Conservation (phyloP, 2,797 vertebrate species). For the Telmatherina bonti region DNA sequence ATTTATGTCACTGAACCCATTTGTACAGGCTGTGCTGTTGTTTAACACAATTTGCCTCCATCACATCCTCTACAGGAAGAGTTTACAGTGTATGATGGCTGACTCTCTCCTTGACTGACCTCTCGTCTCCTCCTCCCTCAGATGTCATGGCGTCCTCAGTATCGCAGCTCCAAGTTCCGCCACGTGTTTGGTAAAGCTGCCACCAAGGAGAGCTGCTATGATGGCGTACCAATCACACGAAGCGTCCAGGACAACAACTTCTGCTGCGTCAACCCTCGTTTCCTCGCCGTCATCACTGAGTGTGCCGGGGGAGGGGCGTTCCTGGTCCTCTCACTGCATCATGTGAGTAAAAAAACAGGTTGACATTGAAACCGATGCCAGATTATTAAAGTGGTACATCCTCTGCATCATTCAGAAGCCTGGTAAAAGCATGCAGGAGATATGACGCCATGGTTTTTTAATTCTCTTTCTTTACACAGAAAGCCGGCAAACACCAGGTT, state of each 20-base stretch:
- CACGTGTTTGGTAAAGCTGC: conserved; percentile 92
- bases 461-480: too few relatives aligned
- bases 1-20: too few relatives aligned
- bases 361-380: conserved; percentile 5
- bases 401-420: background rate
- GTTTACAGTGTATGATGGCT: conserved; percentile 28
- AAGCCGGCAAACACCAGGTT: background rate
- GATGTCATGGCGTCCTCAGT: conserved; percentile 96
- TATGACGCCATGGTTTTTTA: too few relatives aligned
- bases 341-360: conserved; percentile 81
- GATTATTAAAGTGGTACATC: background rate
- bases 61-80: too few relatives aligned
- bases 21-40: too few relatives aligned
- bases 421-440: too few relatives aligned
- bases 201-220: conserved; percentile 92
- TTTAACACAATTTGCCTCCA: background rate
- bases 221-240: conserved; percentile 91
- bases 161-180: conserved; percentile 95
- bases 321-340: conserved; percentile 89
- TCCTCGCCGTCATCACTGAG: conserved; percentile 93
- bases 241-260: conserved; percentile 95
- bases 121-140: conserved; percentile 58
- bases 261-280: conserved; percentile 91
- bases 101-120: conserved; percentile 49
- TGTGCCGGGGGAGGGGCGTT: conserved; percentile 91